Conservation (phyloP, 2,113 vertebrate genomes). For the Pelecanoides urinatrix region DNA sequence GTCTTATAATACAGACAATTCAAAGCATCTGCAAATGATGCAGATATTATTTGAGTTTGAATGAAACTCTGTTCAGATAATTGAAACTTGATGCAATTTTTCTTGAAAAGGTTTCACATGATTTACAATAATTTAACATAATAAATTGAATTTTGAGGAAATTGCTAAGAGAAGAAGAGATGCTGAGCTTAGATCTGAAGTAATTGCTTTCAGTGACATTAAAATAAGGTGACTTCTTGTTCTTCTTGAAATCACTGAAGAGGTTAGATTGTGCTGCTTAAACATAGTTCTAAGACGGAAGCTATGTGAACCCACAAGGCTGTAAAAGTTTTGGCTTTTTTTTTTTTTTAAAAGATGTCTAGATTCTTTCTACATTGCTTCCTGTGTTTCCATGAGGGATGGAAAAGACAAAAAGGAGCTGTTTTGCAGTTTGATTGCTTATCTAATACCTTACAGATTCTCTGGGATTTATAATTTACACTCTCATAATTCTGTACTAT, state of each 20-base stretch:
- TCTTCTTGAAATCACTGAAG: background rate
- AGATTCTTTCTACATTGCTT: background rate
- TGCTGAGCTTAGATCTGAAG: background rate
- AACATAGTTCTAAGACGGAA: background rate
- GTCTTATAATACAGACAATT: background rate
- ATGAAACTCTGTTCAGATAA: background rate
- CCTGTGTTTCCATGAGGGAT: background rate
- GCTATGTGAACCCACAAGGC: background rate
- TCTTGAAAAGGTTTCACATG: background rate
- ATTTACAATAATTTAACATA: background rate
- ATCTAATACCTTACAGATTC: background rate
- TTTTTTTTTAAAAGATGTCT: background rate
- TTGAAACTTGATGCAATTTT: background rate
- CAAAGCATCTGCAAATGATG: constrained; percentile 10
- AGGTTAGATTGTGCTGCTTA: background rate
- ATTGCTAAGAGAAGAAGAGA: background rate
- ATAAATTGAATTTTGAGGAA: background rate
- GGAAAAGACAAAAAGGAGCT: background rate
- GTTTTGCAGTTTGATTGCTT: background rate
- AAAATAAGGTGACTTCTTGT: background rate
- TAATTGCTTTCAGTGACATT: background rate
- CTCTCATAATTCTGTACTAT: background rate
- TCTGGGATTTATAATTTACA: background rate
- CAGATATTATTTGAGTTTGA: background rate
- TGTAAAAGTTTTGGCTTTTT: background rate